Base-by-base conservation (phyloP, 2,888 invertebrate genomes). In the Epirrhoe tristata region DNA sequence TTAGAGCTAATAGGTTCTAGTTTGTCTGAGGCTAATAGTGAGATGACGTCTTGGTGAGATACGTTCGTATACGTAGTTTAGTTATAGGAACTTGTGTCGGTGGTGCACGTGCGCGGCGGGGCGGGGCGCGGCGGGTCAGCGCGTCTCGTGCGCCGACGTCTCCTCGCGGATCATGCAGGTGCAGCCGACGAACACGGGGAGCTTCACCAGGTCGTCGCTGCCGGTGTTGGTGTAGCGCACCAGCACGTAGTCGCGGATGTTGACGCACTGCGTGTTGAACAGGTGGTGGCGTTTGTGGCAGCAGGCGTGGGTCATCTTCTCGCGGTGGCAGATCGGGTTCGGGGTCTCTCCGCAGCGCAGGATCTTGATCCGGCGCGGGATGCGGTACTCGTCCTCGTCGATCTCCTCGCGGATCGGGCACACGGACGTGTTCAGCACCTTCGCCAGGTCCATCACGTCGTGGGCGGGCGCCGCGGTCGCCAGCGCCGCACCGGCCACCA, bases 101-200 rank as follows among this genome's bases (percentile, higher is more conserved):
- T 43, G 69, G 55, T 6, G 59, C 57, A 71, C 75, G 77, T 74
- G 31, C 65, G 66, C 8, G 46, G 81, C 81, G 5, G 12, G 10
- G 43, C 46, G 24, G 77, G 69, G 67, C 74, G 80, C 77, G 73
- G 78, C 76, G 17, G 39, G 87, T 83, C 78, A 89, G 53, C 64
- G 55, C 71, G 66, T 71, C 66, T 73, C 77, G 74, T 52, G 60
- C 70, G 83, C 83, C 51, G 16, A 32, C 58, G 80, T 72, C 66
- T 74, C 74, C 74, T 81, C 76, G 71, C 80, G 78, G 74, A 91
- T 83, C 80, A 91, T 83, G 85, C 93, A 93, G 50, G 86, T 77
- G 88, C 93, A 93, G 78, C 93, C 93, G 67, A 93, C 91, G 10
- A 86, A 77, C 78, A 92, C 91, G 68, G 80, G 79, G 70, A 80